Percentiles rank a stretch among this genome's conserved stretches.
These are phyloP conservation scores for Drosophila albomicans DNA, from an alignment of 1,140 invertebrate species.

Conservation along the genomic window DNA sequence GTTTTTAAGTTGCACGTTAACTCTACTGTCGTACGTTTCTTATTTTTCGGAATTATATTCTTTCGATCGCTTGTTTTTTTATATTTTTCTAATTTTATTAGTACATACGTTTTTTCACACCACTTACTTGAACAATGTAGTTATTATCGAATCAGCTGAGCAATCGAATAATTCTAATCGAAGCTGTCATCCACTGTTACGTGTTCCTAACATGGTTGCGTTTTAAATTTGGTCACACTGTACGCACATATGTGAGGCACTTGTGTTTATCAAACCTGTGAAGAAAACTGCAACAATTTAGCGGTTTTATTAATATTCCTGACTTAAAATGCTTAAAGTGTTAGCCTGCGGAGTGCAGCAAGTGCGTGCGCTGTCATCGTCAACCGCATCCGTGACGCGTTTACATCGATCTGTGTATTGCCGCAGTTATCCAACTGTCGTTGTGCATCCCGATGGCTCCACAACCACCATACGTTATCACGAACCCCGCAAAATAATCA, in stretches of 20 bases:
- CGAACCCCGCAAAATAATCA: slow-evolving; percentile 94
- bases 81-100: slow-evolving; percentile 12
- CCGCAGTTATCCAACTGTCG: slow-evolving; percentile 90
- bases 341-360: slow-evolving; percentile 56
- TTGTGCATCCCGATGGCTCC: slow-evolving; percentile 94
- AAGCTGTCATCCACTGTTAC: not conserved
- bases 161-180: slow-evolving; percentile 22
- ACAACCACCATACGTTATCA: slow-evolving; percentile 92
- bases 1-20: not conserved
- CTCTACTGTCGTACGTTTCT: not conserved
- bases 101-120: slow-evolving; percentile 45
- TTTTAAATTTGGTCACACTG: slow-evolving; percentile 27
- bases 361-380: slow-evolving; percentile 66
- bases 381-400: slow-evolving; percentile 88
- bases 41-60: not conserved
- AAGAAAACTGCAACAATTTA: not conserved
- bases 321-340: slow-evolving; percentile 58
- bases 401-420: slow-evolving; percentile 89
- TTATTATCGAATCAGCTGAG: slow-evolving; percentile 25
- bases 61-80: slow-evolving; percentile 4
- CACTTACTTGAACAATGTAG: slow-evolving; percentile 40
- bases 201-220: not conserved
- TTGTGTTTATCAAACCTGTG: slow-evolving; percentile 1
- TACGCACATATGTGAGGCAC: not conserved
- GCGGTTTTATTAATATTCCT: not conserved